Conservation (phyloP, 2,888 invertebrate species). For the Glomeris marginata region DNA sequence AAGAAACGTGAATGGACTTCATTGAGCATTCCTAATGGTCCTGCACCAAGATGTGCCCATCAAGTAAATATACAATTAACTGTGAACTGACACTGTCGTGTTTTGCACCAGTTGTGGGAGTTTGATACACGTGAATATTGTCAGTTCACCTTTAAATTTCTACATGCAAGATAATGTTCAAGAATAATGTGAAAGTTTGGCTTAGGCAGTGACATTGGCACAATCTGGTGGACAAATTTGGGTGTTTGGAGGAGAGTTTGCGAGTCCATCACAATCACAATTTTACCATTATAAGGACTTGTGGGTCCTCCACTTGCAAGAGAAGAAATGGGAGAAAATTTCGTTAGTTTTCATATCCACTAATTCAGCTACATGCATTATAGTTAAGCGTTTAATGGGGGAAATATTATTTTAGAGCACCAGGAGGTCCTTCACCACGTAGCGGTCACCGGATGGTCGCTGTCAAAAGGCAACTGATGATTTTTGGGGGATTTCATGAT, state of each 20-base stretch:
- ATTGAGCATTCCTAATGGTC: constrained; percentile 65
- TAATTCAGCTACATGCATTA: neutral
- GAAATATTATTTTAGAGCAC: constrained; percentile 34
- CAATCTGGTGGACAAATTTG: constrained; percentile 58
- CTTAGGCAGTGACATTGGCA: constrained; percentile 49
- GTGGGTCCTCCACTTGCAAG: constrained; percentile 65
- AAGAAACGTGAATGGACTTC: constrained; percentile 61
- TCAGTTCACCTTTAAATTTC: neutral
- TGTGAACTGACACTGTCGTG: neutral
- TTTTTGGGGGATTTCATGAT: constrained; percentile 88
- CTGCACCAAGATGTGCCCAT: constrained; percentile 78
- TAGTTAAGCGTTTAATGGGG: neutral
- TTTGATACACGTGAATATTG: neutral
- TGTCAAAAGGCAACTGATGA: constrained; percentile 56
- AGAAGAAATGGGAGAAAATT: constrained; percentile 68
- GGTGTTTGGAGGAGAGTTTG: constrained; percentile 85
- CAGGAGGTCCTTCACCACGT: constrained; percentile 64
- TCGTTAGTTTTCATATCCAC: constrained; percentile 26
- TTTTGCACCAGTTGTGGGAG: too few species aligned
- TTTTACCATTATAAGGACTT: constrained; percentile 86
- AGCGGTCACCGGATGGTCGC: constrained; percentile 81
- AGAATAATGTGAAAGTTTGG: constrained; percentile 5
- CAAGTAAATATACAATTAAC: constrained; percentile 36
- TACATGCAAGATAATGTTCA: neutral
- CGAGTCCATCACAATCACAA: constrained; percentile 75